These are phyloP conservation scores for Pluvialis apricaria DNA, from an alignment of 2,113 vertebrate genomes.

Conservation along the genomic window DNA sequence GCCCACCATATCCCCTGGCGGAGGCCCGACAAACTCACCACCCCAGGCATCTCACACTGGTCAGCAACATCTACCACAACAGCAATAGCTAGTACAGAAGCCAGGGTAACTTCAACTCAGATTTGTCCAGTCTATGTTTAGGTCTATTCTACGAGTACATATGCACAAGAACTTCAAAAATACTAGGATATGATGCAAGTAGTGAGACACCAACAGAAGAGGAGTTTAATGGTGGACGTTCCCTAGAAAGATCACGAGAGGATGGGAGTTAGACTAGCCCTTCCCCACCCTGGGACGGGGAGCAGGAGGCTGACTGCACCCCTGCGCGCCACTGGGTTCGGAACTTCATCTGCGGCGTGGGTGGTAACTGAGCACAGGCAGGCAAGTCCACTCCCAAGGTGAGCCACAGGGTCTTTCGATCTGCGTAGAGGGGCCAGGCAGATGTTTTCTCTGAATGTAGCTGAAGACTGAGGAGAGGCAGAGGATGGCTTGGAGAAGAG, in stretches of 20 bases:
- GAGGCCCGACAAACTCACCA: background rate
- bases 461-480: slow-evolving; percentile 42
- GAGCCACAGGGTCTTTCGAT: slow-evolving; percentile 41
- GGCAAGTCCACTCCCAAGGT: slow-evolving; percentile 12
- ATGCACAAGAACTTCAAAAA: slow-evolving; percentile 73
- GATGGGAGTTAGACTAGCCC: slow-evolving; percentile 66
- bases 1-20: background rate
- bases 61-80: slow-evolving; percentile 68
- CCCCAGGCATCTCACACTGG: slow-evolving; percentile 23
- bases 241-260: slow-evolving; percentile 61
- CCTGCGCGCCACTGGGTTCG: background rate
- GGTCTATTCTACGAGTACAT: slow-evolving; percentile 70
- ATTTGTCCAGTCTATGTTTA: slow-evolving; percentile 72
- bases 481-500: slow-evolving; percentile 52
- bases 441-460: slow-evolving; percentile 57
- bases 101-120: slow-evolving; percentile 64
- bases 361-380: slow-evolving; percentile 6
- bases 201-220: slow-evolving; percentile 72
- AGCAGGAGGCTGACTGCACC: background rate
- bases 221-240: slow-evolving; percentile 64
- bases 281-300: slow-evolving; percentile 46
- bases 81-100: slow-evolving; percentile 70
- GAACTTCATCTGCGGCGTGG: slow-evolving; percentile 17
- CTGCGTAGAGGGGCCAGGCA: slow-evolving; percentile 45
- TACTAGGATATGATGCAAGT: slow-evolving; percentile 72